Conservation (phyloP, 2,797 vertebrate species). For the Halcyon badia region DNA sequence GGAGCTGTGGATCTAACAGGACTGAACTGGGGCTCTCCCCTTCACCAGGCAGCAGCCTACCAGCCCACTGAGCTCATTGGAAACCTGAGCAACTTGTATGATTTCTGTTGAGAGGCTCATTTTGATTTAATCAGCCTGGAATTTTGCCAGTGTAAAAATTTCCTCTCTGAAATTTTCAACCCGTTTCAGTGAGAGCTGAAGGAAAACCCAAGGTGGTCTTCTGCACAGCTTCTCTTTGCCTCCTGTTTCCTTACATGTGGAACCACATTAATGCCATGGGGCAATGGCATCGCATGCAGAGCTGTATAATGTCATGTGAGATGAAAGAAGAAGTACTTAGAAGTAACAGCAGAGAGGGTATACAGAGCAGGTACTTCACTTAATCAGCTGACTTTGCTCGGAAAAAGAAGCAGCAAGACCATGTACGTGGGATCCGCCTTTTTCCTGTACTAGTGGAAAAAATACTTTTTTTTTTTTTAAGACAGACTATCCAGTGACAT, state of each 20-base stretch:
- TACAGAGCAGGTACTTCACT: background rate
- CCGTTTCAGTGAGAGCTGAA: background rate
- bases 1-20: background rate
- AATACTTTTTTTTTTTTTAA: background rate
- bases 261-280: background rate
- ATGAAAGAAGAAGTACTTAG: background rate
- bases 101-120: background rate
- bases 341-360: background rate
- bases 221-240: background rate
- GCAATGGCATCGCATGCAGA: background rate
- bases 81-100: constrained; percentile 6
- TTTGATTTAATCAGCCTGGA: constrained; percentile 17
- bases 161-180: background rate
- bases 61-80: constrained; percentile 38
- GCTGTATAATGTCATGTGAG: background rate
- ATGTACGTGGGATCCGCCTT: fast-evolving
- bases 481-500: background rate
- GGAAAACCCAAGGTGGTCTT: background rate
- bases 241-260: fast-evolving
- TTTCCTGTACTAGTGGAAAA: background rate
- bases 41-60: background rate
- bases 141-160: background rate
- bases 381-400: background rate
- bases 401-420: background rate
- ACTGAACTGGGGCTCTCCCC: background rate